Evolutionary conservation across 2,888 invertebrate species (phyloP).

Genomic region (Harpalus rubripes): DNA sequence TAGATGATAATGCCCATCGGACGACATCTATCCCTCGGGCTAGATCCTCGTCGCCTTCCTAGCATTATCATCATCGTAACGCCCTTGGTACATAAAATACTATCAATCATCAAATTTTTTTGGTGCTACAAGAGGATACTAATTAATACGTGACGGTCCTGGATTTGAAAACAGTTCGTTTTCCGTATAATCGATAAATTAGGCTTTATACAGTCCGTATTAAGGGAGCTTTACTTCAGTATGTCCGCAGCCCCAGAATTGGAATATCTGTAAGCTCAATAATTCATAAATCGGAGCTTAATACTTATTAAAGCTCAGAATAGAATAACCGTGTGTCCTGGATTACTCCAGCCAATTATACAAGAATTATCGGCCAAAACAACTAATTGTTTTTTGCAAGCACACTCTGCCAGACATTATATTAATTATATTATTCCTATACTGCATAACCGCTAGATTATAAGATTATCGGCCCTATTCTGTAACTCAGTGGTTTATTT

Average conservation of each 20-base stretch:
- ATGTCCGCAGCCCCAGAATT: constrained; percentile 57
- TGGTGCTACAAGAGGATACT: too few relatives aligned
- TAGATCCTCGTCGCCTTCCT: too few relatives aligned
- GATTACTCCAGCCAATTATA: constrained; percentile 47
- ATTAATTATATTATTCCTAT: background rate
- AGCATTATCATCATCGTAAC: too few relatives aligned
- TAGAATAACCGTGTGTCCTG: constrained; percentile 57
- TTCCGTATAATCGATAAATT: constrained; percentile 65
- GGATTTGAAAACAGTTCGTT: constrained; percentile 55
- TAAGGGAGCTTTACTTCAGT: constrained; percentile 58
- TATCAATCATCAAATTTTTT: too few relatives aligned
- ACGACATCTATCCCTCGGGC: too few relatives aligned
- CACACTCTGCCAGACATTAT: background rate
- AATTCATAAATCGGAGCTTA: constrained; percentile 64
- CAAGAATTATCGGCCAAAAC: constrained; percentile 28
- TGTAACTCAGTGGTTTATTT: too few relatives aligned
- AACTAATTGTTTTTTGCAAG: constrained; percentile 42
- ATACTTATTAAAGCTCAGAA: constrained; percentile 65
- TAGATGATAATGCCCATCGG: too few relatives aligned
- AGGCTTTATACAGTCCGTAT: constrained; percentile 63
- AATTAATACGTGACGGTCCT: constrained; percentile 29
- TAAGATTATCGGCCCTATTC: too few relatives aligned
- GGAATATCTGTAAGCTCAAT: constrained; percentile 65
- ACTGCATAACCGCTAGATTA: constrained; percentile 1
- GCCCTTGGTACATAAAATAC: too few relatives aligned